These are phyloP conservation scores for Irena cyanogastra DNA, from an alignment of 2,113 vertebrate genomes.

Conservation along the genomic window DNA sequence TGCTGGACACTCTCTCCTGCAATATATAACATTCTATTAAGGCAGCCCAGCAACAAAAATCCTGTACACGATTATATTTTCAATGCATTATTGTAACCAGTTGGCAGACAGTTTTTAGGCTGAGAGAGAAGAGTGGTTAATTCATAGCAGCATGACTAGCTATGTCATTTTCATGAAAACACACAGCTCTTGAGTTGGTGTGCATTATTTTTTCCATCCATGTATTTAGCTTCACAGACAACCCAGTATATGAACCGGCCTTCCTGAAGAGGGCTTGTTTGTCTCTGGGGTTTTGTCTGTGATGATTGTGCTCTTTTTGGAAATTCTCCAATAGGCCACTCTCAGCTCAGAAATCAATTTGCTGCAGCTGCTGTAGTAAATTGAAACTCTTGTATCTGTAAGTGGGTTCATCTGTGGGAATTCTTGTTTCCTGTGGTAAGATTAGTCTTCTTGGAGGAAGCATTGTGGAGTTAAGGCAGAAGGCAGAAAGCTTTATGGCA, in stretches of 20 bases:
- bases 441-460: not conserved
- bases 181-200: not conserved
- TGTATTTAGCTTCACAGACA: not conserved
- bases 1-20: not conserved
- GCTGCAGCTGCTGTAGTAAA: not conserved
- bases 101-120: not conserved
- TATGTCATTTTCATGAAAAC: not conserved
- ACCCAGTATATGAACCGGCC: not conserved
- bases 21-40: not conserved
- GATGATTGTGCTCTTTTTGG: not conserved
- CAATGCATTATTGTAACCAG: not conserved
- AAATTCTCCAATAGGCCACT: not conserved
- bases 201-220: not conserved
- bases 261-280: not conserved
- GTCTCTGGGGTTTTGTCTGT: not conserved
- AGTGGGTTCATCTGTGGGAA: not conserved
- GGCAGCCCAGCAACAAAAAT: not conserved
- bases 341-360: not conserved
- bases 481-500: not conserved
- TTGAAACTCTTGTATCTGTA: not conserved
- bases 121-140: not conserved
- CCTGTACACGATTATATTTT: not conserved
- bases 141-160: not conserved
- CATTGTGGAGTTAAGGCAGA: not conserved
- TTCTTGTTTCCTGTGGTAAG: not conserved